phyloP scores from a whole-genome alignment of 1,140 invertebrate genomes.

The Camponotus floridanus region DNA sequence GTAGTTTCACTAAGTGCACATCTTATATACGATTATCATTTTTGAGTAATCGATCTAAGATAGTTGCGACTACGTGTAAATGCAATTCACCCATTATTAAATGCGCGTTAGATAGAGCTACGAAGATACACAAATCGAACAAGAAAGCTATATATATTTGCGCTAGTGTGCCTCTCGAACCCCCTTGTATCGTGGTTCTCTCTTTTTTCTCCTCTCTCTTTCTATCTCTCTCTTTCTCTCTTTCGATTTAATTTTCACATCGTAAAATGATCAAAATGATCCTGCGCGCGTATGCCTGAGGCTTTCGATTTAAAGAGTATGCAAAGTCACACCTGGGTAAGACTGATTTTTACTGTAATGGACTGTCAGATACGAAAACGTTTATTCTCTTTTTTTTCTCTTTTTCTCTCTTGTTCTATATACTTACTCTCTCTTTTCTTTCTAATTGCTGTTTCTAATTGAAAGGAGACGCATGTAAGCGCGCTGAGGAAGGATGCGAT shows the following conservation, averaged over 20 bases:
- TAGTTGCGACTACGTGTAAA: slow-evolving; percentile 24
- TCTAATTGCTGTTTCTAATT: slow-evolving; percentile 13
- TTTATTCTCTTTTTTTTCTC: slow-evolving; percentile 38
- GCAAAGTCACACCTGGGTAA: slow-evolving; percentile 78
- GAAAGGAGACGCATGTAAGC: background rate
- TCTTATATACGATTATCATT: slow-evolving; percentile 35
- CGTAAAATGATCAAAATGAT: slow-evolving; percentile 65
- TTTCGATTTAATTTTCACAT: slow-evolving; percentile 60
- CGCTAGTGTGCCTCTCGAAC: slow-evolving; percentile 75
- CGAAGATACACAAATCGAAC: slow-evolving; percentile 42
- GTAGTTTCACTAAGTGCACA: slow-evolving; percentile 43
- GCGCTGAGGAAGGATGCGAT: background rate
- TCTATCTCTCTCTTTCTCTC: slow-evolving; percentile 55
- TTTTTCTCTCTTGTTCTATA: slow-evolving; percentile 15
- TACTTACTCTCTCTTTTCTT: background rate
- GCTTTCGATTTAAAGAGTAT: slow-evolving; percentile 79
- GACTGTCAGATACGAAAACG: slow-evolving; percentile 35
- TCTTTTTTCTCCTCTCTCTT: slow-evolving; percentile 7
- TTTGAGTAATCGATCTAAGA: slow-evolving; percentile 46
- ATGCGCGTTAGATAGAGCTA: slow-evolving; percentile 7
- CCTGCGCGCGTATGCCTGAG: slow-evolving; percentile 79
- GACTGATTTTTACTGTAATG: slow-evolving; percentile 78
- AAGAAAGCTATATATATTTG: slow-evolving; percentile 46
- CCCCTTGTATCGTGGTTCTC: slow-evolving; percentile 56
- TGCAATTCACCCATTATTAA: slow-evolving; percentile 19